These are phyloP conservation scores for Andricus grossulariae DNA, from an alignment of 1,140 invertebrate species.

Conservation along the genomic window DNA sequence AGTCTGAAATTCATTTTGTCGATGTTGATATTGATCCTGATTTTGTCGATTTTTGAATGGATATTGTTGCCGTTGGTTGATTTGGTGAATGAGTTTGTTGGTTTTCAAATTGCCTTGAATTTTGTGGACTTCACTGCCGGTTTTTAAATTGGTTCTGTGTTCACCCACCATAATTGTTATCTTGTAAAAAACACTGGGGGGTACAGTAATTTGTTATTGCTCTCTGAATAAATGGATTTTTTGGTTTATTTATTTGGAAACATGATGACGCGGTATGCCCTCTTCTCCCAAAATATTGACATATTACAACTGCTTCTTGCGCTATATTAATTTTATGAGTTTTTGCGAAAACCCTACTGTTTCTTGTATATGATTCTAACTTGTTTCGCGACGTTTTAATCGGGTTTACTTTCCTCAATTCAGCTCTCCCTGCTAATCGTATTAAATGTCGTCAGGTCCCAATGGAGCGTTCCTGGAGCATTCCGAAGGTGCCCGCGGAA, in stretches of 20 bases:
- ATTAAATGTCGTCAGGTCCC: neutral
- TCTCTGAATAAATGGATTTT: too few relatives aligned
- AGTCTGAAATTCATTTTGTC: neutral
- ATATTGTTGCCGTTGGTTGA: neutral
- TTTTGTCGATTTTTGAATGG: too few relatives aligned
- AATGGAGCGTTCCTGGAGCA: too few relatives aligned
- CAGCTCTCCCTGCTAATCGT: conserved; percentile 22
- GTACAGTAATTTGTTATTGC: neutral
- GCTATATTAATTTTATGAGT: conserved; percentile 11
- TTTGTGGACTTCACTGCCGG: neutral
- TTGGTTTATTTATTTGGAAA: neutral
- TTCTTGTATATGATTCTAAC: neutral
- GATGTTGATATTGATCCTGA: too few relatives aligned
- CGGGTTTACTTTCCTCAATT: conserved; percentile 27
- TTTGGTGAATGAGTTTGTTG: neutral
- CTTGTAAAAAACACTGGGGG: too few relatives aligned
- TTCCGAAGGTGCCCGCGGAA: too few relatives aligned
- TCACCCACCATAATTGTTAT: too few relatives aligned
- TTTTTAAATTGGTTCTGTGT: neutral
- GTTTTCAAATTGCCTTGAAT: too few relatives aligned
- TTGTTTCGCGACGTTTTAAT: conserved; percentile 38
- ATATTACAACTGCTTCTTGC: conserved; percentile 17
- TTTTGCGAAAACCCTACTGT: conserved; percentile 22
- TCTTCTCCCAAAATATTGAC: conserved; percentile 1
- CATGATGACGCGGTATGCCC: conserved; percentile 20